Evolutionary conservation across 2,888 invertebrate genomes (phyloP).

Genomic region (Chalcis sispes): DNA sequence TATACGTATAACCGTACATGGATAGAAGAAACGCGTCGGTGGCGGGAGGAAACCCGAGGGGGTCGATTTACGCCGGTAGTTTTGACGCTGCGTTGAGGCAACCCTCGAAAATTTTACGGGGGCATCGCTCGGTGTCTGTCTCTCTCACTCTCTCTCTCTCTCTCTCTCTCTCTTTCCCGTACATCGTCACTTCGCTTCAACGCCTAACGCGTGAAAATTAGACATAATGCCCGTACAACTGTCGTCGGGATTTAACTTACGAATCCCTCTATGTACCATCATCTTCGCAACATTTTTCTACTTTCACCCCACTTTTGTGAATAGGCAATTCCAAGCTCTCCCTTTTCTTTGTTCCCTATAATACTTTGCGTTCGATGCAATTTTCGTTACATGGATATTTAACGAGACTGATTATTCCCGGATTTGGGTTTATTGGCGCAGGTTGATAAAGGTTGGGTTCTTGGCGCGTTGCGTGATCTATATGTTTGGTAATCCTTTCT

Average conservation of each 20-base stretch:
- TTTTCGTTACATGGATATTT: conserved; percentile 18
- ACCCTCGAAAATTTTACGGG: conserved; percentile 26
- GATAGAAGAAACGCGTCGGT: no score
- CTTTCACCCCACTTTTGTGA: neutral
- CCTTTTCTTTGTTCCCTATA: no score
- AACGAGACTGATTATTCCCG: conserved; percentile 31
- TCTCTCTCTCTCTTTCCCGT: no score
- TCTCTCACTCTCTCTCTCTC: no score
- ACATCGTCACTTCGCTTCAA: no score
- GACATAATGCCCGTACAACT: conserved; percentile 58
- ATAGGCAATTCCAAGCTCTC: no score
- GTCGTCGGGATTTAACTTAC: conserved; percentile 55
- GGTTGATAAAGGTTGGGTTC: no score
- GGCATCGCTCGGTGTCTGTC: conserved; percentile 36
- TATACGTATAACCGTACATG: no score
- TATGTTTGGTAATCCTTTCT: no score
- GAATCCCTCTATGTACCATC: neutral
- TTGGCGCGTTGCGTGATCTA: no score
- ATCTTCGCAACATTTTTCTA: neutral
- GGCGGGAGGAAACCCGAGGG: conserved; percentile 8
- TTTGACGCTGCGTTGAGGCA: neutral
- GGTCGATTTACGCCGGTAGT: conserved; percentile 30
- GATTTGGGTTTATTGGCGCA: no score
- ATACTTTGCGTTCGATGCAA: neutral
- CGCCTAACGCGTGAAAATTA: conserved; percentile 58